Conservation (phyloP, 2,797 vertebrate genomes). For the Manis pentadactyla region DNA sequence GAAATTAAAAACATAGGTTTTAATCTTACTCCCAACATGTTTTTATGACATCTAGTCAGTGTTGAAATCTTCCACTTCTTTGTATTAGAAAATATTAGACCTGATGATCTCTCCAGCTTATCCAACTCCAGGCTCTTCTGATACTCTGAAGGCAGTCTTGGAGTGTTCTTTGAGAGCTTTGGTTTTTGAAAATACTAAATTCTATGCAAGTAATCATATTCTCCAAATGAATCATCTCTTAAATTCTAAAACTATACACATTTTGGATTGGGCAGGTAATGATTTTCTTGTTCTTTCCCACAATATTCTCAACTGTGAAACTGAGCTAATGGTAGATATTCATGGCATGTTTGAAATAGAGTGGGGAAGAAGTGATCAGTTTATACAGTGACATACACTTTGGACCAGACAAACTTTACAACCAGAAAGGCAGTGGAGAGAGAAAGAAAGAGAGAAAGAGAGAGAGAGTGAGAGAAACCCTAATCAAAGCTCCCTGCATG, state of each 20-base stretch:
- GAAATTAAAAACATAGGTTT: background rate
- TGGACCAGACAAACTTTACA: background rate
- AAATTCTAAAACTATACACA: background rate
- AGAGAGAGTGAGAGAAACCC: background rate
- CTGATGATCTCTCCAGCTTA: background rate
- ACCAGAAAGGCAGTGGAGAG: background rate
- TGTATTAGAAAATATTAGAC: background rate
- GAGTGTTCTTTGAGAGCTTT: background rate
- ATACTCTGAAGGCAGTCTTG: background rate
- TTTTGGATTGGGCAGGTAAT: background rate
- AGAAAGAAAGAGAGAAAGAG: background rate
- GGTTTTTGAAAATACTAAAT: background rate
- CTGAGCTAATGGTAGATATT: background rate
- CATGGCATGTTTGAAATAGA: background rate
- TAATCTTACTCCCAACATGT: background rate
- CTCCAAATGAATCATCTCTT: background rate
- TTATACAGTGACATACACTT: background rate
- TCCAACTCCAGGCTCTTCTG: background rate
- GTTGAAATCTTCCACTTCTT: background rate
- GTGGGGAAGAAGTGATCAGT: background rate
- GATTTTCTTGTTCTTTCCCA: conserved; percentile 52
- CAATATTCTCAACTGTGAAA: background rate
- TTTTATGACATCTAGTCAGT: background rate
- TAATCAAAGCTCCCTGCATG: background rate
- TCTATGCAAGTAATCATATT: background rate